These are phyloP conservation scores for Sander lucioperca DNA, from an alignment of 2,113 vertebrate species.

Conservation along the genomic window DNA sequence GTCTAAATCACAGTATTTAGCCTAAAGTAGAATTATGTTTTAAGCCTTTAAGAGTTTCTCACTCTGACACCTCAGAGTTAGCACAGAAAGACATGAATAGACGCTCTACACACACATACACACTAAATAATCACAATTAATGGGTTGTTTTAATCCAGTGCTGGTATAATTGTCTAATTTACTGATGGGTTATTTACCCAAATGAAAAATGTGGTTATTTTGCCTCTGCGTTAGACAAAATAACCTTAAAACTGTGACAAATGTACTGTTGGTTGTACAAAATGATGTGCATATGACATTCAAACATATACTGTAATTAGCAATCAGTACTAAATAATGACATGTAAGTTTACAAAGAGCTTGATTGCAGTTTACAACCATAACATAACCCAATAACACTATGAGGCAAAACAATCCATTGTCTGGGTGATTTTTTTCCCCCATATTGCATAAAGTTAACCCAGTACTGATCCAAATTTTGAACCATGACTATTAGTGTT, in stretches of 20 bases:
- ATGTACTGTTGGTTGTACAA: background rate
- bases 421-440: background rate
- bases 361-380: background rate
- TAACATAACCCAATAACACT: background rate
- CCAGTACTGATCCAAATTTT: background rate
- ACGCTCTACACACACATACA: background rate
- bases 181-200: background rate
- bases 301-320: background rate
- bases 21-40: background rate
- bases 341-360: background rate
- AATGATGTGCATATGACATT: background rate
- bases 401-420: background rate
- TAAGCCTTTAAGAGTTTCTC: background rate
- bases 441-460: background rate
- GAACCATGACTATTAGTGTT: background rate
- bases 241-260: background rate
- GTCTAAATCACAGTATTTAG: background rate
- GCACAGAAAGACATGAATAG: background rate
- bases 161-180: no score
- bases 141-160: no score
- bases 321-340: background rate
- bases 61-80: background rate
- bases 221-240: background rate
- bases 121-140: background rate
- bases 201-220: background rate